Evolutionary conservation across 2,888 invertebrate species (phyloP).

Genomic region (Amblyjoppa fuscipennis): DNA sequence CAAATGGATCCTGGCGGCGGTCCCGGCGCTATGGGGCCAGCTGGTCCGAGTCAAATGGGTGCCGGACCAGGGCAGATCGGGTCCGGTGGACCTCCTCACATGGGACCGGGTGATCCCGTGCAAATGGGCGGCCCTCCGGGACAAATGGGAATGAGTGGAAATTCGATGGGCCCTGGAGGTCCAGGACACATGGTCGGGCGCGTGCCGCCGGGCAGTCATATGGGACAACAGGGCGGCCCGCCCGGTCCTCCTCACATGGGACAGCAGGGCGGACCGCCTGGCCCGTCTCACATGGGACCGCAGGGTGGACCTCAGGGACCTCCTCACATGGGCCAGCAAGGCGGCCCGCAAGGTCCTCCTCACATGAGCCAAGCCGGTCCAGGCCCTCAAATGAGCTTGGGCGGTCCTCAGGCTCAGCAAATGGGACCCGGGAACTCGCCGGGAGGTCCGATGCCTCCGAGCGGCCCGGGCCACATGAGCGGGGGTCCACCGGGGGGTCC

Average conservation of each 20-base stretch:
- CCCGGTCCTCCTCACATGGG: constrained; percentile 74
- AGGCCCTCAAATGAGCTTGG: constrained; percentile 75
- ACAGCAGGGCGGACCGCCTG: constrained; percentile 76
- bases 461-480: constrained; percentile 71
- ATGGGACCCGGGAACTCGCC: constrained; percentile 73
- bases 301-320: constrained; percentile 73
- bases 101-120: constrained; percentile 68
- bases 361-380: constrained; percentile 77
- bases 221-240: constrained; percentile 74
- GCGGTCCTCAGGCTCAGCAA: constrained; percentile 78
- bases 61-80: constrained; percentile 76
- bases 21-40: constrained; percentile 80
- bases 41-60: constrained; percentile 80
- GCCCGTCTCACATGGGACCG: constrained; percentile 75
- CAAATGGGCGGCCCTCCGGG: constrained; percentile 73
- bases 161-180: constrained; percentile 75
- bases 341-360: constrained; percentile 76
- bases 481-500: constrained; percentile 71
- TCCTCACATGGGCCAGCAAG: constrained; percentile 74
- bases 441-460: constrained; percentile 63
- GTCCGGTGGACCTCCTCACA: constrained; percentile 72
- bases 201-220: constrained; percentile 70
- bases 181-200: constrained; percentile 65
- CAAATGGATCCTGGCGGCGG: constrained; percentile 72
- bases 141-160: constrained; percentile 74